Evolutionary conservation across 2,113 vertebrate species (phyloP).

Genomic region (Heloderma charlesbogerti): DNA sequence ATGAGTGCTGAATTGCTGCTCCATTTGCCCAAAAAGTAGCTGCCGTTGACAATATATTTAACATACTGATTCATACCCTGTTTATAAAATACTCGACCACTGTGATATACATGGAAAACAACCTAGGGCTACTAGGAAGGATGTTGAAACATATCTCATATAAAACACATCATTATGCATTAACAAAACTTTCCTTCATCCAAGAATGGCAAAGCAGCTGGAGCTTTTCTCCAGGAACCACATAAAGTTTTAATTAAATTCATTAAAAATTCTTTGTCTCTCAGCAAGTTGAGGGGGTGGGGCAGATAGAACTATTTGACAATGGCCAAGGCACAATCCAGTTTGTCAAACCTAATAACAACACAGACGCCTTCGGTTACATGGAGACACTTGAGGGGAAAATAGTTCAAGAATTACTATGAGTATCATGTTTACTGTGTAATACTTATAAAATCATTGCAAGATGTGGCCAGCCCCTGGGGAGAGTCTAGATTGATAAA

Average conservation of each 20-base stretch:
- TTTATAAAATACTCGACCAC: conserved; percentile 71
- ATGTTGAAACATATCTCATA: conserved; percentile 72
- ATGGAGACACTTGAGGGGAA: conserved; percentile 54
- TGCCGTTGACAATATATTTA: conserved; percentile 17
- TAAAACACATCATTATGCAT: conserved; percentile 76
- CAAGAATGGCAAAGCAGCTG: conserved; percentile 71
- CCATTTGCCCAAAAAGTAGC: not conserved
- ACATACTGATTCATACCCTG: not conserved
- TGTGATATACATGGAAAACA: conserved; percentile 76
- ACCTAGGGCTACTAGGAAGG: conserved; percentile 74
- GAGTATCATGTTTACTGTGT: conserved; percentile 75
- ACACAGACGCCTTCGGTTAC: conserved; percentile 64
- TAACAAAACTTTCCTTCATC: conserved; percentile 74
- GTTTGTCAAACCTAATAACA: conserved; percentile 78
- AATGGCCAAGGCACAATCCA: conserved; percentile 76
- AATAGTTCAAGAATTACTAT: conserved; percentile 73
- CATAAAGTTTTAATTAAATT: conserved; percentile 84
- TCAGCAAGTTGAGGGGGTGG: conserved; percentile 68
- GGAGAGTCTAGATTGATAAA: conserved; percentile 66
- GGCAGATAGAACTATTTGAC: conserved; percentile 75
- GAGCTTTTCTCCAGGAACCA: conserved; percentile 74
- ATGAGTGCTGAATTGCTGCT: not conserved
- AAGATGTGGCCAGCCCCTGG: conserved; percentile 78
- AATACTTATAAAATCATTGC: conserved; percentile 81
- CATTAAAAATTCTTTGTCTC: conserved; percentile 79